Evolutionary conservation across 2,113 vertebrate species (phyloP).

Genomic region (Psilopsiagon aurifrons): DNA sequence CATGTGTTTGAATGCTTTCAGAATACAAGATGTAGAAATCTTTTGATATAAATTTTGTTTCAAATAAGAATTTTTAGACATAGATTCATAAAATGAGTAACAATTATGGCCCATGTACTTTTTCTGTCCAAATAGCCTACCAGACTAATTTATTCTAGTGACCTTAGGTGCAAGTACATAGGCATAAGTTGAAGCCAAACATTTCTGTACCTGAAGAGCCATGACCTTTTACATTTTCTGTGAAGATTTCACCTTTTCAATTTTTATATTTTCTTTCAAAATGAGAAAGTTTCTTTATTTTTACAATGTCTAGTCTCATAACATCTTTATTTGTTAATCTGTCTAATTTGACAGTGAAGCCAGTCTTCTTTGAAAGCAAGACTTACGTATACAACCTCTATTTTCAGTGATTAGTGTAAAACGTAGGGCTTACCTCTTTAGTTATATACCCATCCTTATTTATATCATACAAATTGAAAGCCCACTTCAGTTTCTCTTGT

Average conservation of each 20-base stretch:
- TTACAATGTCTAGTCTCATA: not conserved
- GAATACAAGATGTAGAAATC: not conserved
- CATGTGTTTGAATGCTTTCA: not conserved
- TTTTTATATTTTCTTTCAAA: not conserved
- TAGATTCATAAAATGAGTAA: not conserved
- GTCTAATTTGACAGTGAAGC: not conserved
- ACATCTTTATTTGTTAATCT: not conserved
- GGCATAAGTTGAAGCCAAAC: not conserved
- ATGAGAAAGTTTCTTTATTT: not conserved
- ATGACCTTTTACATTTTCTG: not conserved
- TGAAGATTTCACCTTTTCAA: not conserved
- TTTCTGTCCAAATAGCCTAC: not conserved
- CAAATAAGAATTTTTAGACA: not conserved
- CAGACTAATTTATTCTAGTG: not conserved
- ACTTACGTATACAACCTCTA: not conserved
- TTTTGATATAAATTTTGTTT: not conserved
- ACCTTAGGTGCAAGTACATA: not conserved
- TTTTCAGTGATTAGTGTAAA: not conserved
- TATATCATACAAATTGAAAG: conserved; percentile 98
- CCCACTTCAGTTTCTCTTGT: conserved; percentile 98
- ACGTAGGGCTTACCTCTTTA: conserved; percentile 87
- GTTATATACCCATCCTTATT: conserved; percentile 99
- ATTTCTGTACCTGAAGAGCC: not conserved
- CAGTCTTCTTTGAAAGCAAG: not conserved
- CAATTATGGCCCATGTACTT: not conserved